Conservation (phyloP, 2,797 vertebrate species). For the Aulostomus chinensis region DNA sequence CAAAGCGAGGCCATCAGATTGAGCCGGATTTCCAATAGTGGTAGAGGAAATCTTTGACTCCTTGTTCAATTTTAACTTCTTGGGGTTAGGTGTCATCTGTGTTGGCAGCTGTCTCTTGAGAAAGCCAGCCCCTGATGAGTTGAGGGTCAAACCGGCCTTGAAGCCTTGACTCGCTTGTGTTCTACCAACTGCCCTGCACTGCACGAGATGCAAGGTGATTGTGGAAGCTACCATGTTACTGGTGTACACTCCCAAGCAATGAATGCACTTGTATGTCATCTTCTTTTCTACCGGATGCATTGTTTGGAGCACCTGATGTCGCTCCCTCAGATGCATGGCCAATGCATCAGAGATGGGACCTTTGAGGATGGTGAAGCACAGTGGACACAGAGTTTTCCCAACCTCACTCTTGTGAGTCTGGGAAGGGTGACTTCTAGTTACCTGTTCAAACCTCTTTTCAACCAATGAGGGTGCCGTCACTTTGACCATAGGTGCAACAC, state of each 20-base stretch:
- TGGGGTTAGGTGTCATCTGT: slow-evolving; percentile 80
- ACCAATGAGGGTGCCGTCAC: slow-evolving; percentile 76
- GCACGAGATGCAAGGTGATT: slow-evolving; percentile 95
- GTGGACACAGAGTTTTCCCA: slow-evolving; percentile 94
- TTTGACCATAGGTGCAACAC: slow-evolving; percentile 36
- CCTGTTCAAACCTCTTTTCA: slow-evolving; percentile 81
- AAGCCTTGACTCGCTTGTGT: slow-evolving; percentile 86
- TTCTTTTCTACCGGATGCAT: slow-evolving; percentile 98
- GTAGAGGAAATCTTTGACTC: slow-evolving; percentile 73
- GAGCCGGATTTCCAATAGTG: slow-evolving; percentile 81
- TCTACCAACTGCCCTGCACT: slow-evolving; percentile 95
- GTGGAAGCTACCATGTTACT: slow-evolving; percentile 99
- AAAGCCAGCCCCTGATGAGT: slow-evolving; percentile 80
- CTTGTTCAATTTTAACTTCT: slow-evolving; percentile 85
- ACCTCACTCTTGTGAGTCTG: slow-evolving; percentile 87
- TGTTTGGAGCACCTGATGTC: slow-evolving; percentile 97
- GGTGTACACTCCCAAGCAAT: slow-evolving; percentile 97
- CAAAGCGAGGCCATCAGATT: slow-evolving; percentile 86
- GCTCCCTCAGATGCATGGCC: slow-evolving; percentile 91
- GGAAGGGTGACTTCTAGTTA: slow-evolving; percentile 81
- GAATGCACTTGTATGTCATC: slow-evolving; percentile 98
- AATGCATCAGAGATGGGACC: slow-evolving; percentile 93
- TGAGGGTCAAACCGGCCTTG: slow-evolving; percentile 81
- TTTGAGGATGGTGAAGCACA: slow-evolving; percentile 97
- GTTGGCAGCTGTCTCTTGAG: slow-evolving; percentile 88